Percentiles rank a stretch among this genome's conserved stretches.
phyloP scores from a whole-genome alignment of 2,797 vertebrate genomes.

The Schizothorax lantsangensis region DNA sequence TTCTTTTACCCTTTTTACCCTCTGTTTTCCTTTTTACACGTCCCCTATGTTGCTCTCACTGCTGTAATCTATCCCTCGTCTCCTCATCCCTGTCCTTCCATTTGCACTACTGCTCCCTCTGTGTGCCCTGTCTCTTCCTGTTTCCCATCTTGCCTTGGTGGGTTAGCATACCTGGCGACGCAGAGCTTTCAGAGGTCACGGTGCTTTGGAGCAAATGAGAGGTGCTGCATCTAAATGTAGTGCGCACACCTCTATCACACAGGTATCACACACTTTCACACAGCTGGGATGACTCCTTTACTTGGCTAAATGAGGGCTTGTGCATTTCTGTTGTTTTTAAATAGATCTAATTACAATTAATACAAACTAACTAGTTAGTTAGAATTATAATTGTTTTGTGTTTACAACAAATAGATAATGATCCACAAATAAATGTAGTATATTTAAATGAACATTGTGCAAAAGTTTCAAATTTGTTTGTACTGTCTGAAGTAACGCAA shows the following conservation, averaged over 20 bases:
- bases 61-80: conserved; percentile 37
- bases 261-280: conserved; percentile 52
- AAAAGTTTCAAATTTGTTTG: background rate
- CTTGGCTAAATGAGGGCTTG: background rate
- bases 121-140: conserved; percentile 30
- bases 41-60: conserved; percentile 32
- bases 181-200: conserved; percentile 58
- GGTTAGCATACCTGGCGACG: conserved; percentile 58
- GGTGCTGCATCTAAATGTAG: conserved; percentile 53
- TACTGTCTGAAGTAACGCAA: background rate
- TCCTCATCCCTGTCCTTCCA: conserved; percentile 29
- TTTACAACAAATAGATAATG: background rate
- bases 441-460: background rate
- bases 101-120: conserved; percentile 28
- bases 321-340: background rate
- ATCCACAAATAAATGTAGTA: background rate
- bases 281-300: background rate
- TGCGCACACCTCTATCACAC: conserved; percentile 48
- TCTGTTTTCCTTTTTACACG: conserved; percentile 44
- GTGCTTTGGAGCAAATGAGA: conserved; percentile 51
- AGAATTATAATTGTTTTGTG: background rate
- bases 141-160: conserved; percentile 56
- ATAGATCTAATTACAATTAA: background rate
- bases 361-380: background rate
- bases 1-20: conserved; percentile 36